phyloP scores from a whole-genome alignment of 2,113 vertebrate species.

The Isichthys henryi region DNA sequence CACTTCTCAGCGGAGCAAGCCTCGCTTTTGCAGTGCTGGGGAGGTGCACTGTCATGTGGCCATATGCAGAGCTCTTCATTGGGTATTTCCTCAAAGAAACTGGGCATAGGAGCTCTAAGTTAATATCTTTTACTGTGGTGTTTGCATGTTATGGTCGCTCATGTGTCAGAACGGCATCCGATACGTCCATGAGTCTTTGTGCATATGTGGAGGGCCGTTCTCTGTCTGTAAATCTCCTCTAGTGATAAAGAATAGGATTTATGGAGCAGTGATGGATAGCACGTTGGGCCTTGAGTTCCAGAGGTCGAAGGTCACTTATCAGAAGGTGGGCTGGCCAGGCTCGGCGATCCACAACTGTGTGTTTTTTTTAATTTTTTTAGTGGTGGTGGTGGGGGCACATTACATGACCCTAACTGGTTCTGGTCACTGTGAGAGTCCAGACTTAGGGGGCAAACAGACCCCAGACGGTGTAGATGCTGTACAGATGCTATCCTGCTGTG shows the following conservation, averaged over 20 bases:
- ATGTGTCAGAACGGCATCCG: background rate
- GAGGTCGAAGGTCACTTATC: conserved; percentile 5
- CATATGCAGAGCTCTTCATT: background rate
- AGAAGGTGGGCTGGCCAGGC: background rate
- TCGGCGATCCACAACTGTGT: background rate
- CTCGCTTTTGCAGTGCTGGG: background rate
- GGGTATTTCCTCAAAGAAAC: background rate
- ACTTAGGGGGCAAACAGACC: background rate
- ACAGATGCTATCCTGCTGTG: background rate
- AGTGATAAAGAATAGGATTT: conserved; percentile 4
- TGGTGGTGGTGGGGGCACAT: background rate
- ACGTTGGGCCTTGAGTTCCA: background rate
- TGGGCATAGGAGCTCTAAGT: background rate
- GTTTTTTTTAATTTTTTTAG: background rate
- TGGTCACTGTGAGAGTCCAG: background rate
- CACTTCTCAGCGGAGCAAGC: background rate
- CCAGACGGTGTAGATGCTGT: background rate
- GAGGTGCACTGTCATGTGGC: background rate
- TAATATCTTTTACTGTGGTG: background rate
- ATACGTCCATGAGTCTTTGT: background rate
- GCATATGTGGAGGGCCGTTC: background rate
- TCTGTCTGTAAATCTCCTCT: background rate
- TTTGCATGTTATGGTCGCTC: background rate
- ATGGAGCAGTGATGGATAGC: background rate
- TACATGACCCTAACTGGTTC: background rate